These are phyloP conservation scores for Mohoua ochrocephala DNA, from an alignment of 2,113 vertebrate genomes.

Conservation along the genomic window DNA sequence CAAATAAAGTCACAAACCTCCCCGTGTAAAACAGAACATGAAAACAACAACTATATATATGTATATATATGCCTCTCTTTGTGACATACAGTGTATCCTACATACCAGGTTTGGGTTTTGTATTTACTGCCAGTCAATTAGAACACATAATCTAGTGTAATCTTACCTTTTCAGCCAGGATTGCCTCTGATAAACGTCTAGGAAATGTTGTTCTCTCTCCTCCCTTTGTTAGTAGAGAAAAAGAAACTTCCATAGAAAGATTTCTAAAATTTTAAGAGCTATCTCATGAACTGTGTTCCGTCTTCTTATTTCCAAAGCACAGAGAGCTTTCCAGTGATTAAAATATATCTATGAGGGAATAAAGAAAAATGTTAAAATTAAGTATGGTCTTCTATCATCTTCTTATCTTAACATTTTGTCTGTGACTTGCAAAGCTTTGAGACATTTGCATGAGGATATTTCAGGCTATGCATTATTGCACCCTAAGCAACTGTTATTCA, in stretches of 20 bases:
- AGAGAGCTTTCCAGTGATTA: neutral
- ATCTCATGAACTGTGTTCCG: neutral
- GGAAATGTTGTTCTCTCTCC: neutral
- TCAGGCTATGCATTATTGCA: neutral
- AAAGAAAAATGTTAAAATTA: neutral
- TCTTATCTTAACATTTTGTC: neutral
- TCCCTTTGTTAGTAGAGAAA: neutral
- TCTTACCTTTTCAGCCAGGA: neutral
- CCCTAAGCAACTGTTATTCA: neutral
- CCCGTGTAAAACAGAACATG: fast-evolving
- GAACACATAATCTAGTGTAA: neutral
- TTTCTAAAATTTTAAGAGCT: neutral
- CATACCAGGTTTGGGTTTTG: neutral
- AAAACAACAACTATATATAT: neutral
- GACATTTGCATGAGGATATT: neutral
- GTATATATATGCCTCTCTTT: neutral
- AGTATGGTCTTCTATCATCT: neutral
- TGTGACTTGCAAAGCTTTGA: neutral
- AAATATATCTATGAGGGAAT: neutral
- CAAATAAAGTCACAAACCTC: neutral
- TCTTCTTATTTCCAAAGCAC: neutral
- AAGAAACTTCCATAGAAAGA: neutral
- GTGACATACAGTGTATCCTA: neutral
- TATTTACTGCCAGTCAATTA: neutral
- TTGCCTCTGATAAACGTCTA: neutral